Percentiles rank a stretch among this genome's conserved stretches.
Evolutionary conservation across 1,140 invertebrate species (phyloP).

Genomic region (Cotesia typhae): DNA sequence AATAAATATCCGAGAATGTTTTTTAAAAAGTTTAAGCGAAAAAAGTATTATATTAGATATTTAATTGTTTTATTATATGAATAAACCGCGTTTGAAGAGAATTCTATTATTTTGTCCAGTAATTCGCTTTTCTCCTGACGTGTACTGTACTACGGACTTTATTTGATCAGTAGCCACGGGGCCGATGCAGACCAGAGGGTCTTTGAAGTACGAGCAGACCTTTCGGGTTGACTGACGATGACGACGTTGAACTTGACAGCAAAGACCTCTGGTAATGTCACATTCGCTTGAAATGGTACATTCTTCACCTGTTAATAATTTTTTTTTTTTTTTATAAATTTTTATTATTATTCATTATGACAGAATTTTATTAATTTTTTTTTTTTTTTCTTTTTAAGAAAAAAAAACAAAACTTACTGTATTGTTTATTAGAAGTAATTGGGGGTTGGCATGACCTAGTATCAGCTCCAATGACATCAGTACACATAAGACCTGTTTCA

Average conservation of each 20-base stretch:
- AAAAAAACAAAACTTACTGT: slow-evolving; percentile 67
- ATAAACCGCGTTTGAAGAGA: slow-evolving; percentile 57
- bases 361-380: not conserved
- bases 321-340: slow-evolving; percentile 6
- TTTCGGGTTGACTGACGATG: slow-evolving; percentile 85
- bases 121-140: slow-evolving; percentile 80
- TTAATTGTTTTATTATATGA: slow-evolving; percentile 48
- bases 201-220: slow-evolving; percentile 90
- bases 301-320: slow-evolving; percentile 73
- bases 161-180: slow-evolving; percentile 82
- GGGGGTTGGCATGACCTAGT: slow-evolving; percentile 82
- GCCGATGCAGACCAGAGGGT: slow-evolving; percentile 87
- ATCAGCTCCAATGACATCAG: slow-evolving; percentile 69
- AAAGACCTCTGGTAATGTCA: slow-evolving; percentile 84
- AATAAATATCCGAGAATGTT: no score
- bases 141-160: slow-evolving; percentile 76
- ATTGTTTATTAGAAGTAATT: slow-evolving; percentile 78
- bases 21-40: not conserved
- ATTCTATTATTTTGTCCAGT: slow-evolving; percentile 67
- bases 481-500: slow-evolving; percentile 77
- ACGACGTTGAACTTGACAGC: slow-evolving; percentile 86
- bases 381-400: not conserved
- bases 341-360: not conserved
- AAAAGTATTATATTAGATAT: slow-evolving; percentile 26
- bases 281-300: slow-evolving; percentile 86